These are phyloP conservation scores for Erebia palarica DNA, from an alignment of 2,888 invertebrate species.

Conservation along the genomic window DNA sequence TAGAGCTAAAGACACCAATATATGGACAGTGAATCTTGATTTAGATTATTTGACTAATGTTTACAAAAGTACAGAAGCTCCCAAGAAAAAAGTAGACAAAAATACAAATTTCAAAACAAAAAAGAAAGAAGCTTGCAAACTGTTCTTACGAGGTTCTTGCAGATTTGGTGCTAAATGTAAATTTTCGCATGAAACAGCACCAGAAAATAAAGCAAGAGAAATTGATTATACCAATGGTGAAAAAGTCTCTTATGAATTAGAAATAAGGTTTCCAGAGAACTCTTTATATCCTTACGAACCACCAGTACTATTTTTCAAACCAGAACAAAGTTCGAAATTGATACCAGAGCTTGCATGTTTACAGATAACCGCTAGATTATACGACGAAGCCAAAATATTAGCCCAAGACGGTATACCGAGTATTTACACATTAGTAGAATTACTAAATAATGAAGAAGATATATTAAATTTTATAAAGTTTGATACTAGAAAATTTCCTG, in stretches of 20 bases:
- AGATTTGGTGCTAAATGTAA: slow-evolving; percentile 89
- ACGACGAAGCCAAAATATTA: slow-evolving; percentile 85
- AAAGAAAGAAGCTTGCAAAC: slow-evolving; percentile 84
- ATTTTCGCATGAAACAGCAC: slow-evolving; percentile 85
- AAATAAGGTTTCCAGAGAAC: slow-evolving; percentile 88
- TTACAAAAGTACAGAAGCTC: slow-evolving; percentile 78
- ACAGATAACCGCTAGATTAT: slow-evolving; percentile 84
- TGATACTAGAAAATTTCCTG: slow-evolving; percentile 77
- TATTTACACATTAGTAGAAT: slow-evolving; percentile 87
- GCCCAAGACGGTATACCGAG: slow-evolving; percentile 87
- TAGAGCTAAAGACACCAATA: slow-evolving; percentile 85
- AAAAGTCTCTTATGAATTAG: slow-evolving; percentile 84
- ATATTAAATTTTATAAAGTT: slow-evolving; percentile 83
- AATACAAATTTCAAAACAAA: slow-evolving; percentile 72
- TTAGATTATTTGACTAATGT: slow-evolving; percentile 85
- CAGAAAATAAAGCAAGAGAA: slow-evolving; percentile 53
- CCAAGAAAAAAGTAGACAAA: slow-evolving; percentile 66
- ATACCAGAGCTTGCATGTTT: slow-evolving; percentile 85
- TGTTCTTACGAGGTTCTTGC: slow-evolving; percentile 85
- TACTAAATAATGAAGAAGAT: slow-evolving; percentile 86
- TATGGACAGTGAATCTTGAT: slow-evolving; percentile 87
- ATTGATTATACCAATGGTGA: slow-evolving; percentile 55
- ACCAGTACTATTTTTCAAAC: slow-evolving; percentile 87
- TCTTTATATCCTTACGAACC: slow-evolving; percentile 89
- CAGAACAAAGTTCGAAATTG: slow-evolving; percentile 79